A percentile compares a stretch with the other conserved stretches of the same genome.
Evolutionary conservation across 2,113 vertebrate genomes (phyloP).

Genomic region (Camelus dromedarius): DNA sequence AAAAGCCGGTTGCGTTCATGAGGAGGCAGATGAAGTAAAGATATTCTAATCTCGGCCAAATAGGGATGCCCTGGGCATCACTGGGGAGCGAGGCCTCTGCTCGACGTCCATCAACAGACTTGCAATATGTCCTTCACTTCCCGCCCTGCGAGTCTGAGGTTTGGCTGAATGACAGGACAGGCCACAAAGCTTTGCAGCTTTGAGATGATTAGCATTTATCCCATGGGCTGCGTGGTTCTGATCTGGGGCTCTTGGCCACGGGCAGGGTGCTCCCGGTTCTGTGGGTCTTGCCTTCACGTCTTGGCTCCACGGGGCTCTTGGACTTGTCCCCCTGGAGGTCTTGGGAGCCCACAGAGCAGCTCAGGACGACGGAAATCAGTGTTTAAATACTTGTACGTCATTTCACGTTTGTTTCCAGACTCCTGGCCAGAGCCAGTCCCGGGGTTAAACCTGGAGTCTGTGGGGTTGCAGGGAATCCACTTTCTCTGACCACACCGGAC

Average conservation of each 20-base stretch:
- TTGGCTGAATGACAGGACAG: neutral
- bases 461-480: neutral
- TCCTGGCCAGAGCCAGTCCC: neutral
- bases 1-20: neutral
- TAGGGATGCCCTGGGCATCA: neutral
- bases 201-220: neutral
- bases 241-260: too few relatives aligned
- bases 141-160: fast-evolving
- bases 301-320: neutral
- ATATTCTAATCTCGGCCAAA: neutral
- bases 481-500: neutral
- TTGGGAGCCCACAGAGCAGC: neutral
- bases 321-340: neutral
- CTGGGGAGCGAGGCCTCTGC: neutral
- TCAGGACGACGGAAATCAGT: fast-evolving
- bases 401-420: neutral
- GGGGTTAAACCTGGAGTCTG: neutral
- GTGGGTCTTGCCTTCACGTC: neutral
- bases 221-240: too few relatives aligned
- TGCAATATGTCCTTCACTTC: neutral
- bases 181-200: neutral
- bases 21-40: neutral
- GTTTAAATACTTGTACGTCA: neutral
- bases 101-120: too few relatives aligned
- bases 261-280: neutral